Evolutionary conservation across 2,113 vertebrate genomes (phyloP).

Genomic region (Nibea coibor): DNA sequence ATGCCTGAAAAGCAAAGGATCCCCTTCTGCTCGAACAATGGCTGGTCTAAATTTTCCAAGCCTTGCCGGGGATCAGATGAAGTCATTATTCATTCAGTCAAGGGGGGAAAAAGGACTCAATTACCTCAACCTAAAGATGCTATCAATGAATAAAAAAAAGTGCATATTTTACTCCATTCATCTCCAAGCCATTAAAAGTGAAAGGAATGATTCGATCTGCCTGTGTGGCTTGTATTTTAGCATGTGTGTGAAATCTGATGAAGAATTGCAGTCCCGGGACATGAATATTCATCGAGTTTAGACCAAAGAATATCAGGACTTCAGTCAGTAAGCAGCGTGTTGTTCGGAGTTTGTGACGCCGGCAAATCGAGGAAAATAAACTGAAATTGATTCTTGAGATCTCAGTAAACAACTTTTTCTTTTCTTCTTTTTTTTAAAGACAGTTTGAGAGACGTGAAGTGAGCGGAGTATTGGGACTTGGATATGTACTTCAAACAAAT

Average conservation of each 20-base stretch:
- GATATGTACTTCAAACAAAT: constrained; percentile 43
- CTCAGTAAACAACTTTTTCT: constrained; percentile 22
- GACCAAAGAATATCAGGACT: constrained; percentile 52
- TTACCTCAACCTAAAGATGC: constrained; percentile 99
- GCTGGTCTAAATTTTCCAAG: constrained; percentile 88
- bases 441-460: constrained; percentile 8
- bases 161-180: constrained; percentile 98
- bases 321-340: background rate
- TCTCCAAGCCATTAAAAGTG: constrained; percentile 95
- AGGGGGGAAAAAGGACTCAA: constrained; percentile 90
- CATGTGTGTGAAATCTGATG: constrained; percentile 78
- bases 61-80: constrained; percentile 91
- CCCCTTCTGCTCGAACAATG: constrained; percentile 92
- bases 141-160: constrained; percentile 98
- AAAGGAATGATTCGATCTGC: constrained; percentile 97
- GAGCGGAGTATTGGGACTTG: background rate
- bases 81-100: constrained; percentile 99
- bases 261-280: constrained; percentile 57
- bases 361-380: constrained; percentile 30
- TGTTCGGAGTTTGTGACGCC: constrained; percentile 4
- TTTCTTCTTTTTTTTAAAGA: background rate
- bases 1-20: constrained; percentile 90
- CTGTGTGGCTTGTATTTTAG: constrained; percentile 88
- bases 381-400: constrained; percentile 34
- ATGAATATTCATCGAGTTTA: constrained; percentile 76